Percentiles rank a stretch among this genome's conserved stretches.
Conservation (phyloP, 2,888 invertebrate genomes). For the Petrolisthes cinctipes region DNA sequence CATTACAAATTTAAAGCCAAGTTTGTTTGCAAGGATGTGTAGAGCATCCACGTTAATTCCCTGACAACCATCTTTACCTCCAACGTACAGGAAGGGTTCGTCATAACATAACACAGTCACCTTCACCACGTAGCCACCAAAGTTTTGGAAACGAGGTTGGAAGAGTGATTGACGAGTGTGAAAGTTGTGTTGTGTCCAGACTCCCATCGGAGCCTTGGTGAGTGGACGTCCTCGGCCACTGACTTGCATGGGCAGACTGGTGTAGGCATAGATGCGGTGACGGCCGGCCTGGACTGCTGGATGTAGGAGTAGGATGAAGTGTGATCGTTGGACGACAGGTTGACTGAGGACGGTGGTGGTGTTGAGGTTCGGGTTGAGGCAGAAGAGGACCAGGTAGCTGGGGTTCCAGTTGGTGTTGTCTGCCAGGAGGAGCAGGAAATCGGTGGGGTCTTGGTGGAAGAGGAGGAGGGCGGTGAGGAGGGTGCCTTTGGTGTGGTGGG, state of each 20-base stretch:
- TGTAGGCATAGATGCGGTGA: not conserved
- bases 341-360: not conserved
- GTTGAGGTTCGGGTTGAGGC: constrained; percentile 22
- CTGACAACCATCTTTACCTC: constrained; percentile 1
- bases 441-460: not conserved
- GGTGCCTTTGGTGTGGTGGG: constrained; percentile 2
- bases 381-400: constrained; percentile 38
- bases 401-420: constrained; percentile 31
- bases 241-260: constrained; percentile 6
- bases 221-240: not conserved
- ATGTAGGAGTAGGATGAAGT: constrained; percentile 20
- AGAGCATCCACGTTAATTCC: constrained; percentile 35
- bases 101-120: not conserved
- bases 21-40: constrained; percentile 35
- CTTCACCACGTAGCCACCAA: constrained; percentile 13
- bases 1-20: constrained; percentile 39
- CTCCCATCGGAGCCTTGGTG: not conserved
- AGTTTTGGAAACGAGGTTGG: constrained; percentile 11
- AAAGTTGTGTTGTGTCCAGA: constrained; percentile 17
- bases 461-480: not conserved
- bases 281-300: not conserved
- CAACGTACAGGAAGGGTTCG: constrained; percentile 33
- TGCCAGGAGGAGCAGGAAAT: constrained; percentile 1
- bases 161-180: not conserved
- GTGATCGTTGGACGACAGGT: constrained; percentile 33